A percentile compares a stretch with the other conserved stretches of the same genome.
phyloP scores from a whole-genome alignment of 2,888 invertebrate genomes.

The Lithophane leautieri region DNA sequence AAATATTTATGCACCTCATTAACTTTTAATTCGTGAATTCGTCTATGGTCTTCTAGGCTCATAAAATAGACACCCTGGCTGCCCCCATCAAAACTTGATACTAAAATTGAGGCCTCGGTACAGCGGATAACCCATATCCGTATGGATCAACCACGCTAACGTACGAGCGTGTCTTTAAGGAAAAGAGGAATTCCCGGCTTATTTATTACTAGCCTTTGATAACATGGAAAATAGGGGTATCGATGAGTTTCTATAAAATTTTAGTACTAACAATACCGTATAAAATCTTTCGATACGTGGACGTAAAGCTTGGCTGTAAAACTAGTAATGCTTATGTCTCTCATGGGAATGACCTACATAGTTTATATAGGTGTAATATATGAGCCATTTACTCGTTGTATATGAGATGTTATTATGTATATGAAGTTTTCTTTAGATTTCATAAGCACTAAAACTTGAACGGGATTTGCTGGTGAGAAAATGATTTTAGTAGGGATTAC shows the following conservation, averaged over 20 bases:
- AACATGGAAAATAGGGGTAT: slow-evolving; percentile 58
- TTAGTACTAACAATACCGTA: slow-evolving; percentile 55
- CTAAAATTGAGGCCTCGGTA: slow-evolving; percentile 37
- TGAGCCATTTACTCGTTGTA: slow-evolving; percentile 17
- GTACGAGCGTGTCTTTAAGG: slow-evolving; percentile 34
- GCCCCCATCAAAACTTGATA: slow-evolving; percentile 12
- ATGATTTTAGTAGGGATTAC: neutral
- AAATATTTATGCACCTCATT: too few species aligned
- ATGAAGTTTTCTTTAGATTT: slow-evolving; percentile 4
- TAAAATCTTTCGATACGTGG: slow-evolving; percentile 60
- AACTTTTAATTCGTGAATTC: too few species aligned
- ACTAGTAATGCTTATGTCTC: slow-evolving; percentile 49
- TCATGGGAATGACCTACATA: slow-evolving; percentile 31
- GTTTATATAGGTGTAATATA: slow-evolving; percentile 48
- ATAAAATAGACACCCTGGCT: neutral
- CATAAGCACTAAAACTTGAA: slow-evolving; percentile 8
- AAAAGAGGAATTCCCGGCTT: slow-evolving; percentile 35
- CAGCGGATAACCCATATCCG: slow-evolving; percentile 26
- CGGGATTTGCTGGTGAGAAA: neutral
- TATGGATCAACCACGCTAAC: slow-evolving; percentile 44
- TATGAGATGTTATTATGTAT: slow-evolving; percentile 13
- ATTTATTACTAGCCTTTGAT: slow-evolving; percentile 54
- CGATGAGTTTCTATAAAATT: slow-evolving; percentile 63
- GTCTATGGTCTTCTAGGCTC: too few species aligned
- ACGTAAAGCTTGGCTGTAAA: slow-evolving; percentile 65